Base-by-base conservation (phyloP, 2,888 invertebrate genomes). In the Rhingia rostrata region DNA sequence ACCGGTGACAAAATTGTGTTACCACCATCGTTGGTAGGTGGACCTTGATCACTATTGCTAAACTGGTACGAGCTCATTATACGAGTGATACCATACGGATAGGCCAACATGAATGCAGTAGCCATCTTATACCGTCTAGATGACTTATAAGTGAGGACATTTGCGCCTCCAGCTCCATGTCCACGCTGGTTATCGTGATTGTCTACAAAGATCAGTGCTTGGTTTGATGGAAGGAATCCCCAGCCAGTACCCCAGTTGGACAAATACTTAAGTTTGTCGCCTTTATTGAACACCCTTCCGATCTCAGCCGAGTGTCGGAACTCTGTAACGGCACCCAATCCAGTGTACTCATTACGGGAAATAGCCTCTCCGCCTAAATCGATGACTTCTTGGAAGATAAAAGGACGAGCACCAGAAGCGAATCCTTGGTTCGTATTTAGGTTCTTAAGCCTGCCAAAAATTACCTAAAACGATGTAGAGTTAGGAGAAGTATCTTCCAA, bases 181-280 rank as follows among this genome's bases (percentile, higher is more conserved):
- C 95, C 95, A 88, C 98, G 93, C 90, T 97, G 97, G 89, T 96
- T 97, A 90, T 98, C 98, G 89, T 98, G 98, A 92, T 98, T 98
- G 89, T 97, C 97, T 39, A 97, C 94, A 89, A 97, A 97, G 12
- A 95, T 94, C 0, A 97, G 89, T 0, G 96, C 93, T 66, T 94
- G 93, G 0, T 88, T 89, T 0, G 93, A 93, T 7, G 93, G 92
- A 0, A 95, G 89, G 22, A 96, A 93, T 54, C 93, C 93, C 96
- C 96, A 96, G 9, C 89, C 92, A 2, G 93, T 91, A 12, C 95
- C 95, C 92, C 94, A 96, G 89, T 93, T 95, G 1, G 86, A 82
- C 4, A 96, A 91, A 92, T 94, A 95, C 86, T 93, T 94, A 9
- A 96, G 90, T 61, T 93, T 92, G 88, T 96, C 95, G 35, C 92